Evolutionary conservation across 2,888 invertebrate genomes (phyloP).

Genomic region (Anaspis maculata): DNA sequence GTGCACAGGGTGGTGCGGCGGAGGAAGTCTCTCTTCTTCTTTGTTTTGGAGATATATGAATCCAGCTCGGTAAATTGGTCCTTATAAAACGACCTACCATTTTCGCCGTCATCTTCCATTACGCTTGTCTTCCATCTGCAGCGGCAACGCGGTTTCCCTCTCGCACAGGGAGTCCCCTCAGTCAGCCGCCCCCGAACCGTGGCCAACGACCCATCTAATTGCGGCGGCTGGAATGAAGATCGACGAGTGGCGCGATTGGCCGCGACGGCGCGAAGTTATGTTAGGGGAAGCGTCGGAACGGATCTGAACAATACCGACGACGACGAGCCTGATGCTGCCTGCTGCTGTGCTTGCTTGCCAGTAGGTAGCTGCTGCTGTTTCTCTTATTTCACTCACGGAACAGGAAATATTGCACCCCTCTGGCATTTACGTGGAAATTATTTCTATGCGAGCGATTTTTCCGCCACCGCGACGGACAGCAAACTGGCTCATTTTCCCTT

Average conservation of each 20-base stretch:
- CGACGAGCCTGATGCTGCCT: not conserved
- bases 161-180: conserved; percentile 10
- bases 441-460: conserved; percentile 9
- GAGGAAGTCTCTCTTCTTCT: conserved; percentile 8
- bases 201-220: conserved; percentile 64
- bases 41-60: conserved; percentile 25
- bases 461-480: too few relatives aligned
- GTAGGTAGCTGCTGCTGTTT: conserved; percentile 14
- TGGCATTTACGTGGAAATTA: conserved; percentile 11
- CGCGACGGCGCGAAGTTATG: conserved; percentile 40
- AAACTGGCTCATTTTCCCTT: too few relatives aligned
- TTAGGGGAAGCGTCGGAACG: conserved; percentile 28
- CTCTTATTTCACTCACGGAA: conserved; percentile 16
- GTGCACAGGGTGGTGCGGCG: not conserved
- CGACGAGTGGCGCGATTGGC: conserved; percentile 58
- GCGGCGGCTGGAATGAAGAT: conserved; percentile 61
- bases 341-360: too few relatives aligned
- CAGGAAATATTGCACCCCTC: conserved; percentile 11
- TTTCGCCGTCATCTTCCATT: conserved; percentile 38
- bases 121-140: conserved; percentile 32
- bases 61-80: conserved; percentile 25
- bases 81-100: conserved; percentile 28
- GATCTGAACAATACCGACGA: conserved; percentile 18
- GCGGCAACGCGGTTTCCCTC: conserved; percentile 26
- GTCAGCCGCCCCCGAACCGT: conserved; percentile 30